Conservation (phyloP, 2,888 invertebrate species). For the Leptopilina drosophilae region DNA sequence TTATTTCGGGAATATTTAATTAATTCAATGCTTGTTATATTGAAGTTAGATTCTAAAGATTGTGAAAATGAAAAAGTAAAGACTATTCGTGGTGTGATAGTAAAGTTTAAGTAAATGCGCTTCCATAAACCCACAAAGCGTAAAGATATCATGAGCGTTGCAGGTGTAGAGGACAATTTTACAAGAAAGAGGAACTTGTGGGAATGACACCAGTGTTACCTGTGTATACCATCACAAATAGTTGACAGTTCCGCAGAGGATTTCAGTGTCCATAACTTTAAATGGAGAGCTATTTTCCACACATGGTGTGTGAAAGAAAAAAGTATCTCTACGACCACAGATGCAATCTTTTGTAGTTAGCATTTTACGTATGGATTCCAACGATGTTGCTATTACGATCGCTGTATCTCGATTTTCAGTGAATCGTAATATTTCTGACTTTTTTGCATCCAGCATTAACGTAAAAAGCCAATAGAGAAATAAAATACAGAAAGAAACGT, state of each 20-base stretch:
- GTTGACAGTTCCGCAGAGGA: slow-evolving; percentile 49
- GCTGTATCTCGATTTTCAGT: background rate
- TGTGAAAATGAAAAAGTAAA: background rate
- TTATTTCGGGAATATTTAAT: too few species aligned
- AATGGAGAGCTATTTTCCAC: slow-evolving; percentile 57
- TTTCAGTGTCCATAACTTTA: slow-evolving; percentile 50
- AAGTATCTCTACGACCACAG: slow-evolving; percentile 25
- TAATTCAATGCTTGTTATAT: too few species aligned
- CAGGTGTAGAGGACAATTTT: background rate
- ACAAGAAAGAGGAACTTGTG: slow-evolving; percentile 6
- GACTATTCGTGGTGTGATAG: background rate
- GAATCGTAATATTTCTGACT: background rate
- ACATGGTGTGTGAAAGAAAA: slow-evolving; percentile 6
- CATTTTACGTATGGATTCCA: slow-evolving; percentile 29
- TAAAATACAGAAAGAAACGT: background rate
- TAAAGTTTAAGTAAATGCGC: slow-evolving; percentile 2
- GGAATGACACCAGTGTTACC: slow-evolving; percentile 42
- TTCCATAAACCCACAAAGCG: slow-evolving; percentile 8
- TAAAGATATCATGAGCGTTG: slow-evolving; percentile 16
- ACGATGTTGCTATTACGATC: slow-evolving; percentile 28
- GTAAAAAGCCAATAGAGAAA: background rate
- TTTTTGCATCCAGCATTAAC: background rate
- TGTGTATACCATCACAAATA: slow-evolving; percentile 45
- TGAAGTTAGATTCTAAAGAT: too few species aligned
- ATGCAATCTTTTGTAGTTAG: slow-evolving; percentile 30